Conservation (phyloP, 2,888 invertebrate species). For the Agapostemon virescens region DNA sequence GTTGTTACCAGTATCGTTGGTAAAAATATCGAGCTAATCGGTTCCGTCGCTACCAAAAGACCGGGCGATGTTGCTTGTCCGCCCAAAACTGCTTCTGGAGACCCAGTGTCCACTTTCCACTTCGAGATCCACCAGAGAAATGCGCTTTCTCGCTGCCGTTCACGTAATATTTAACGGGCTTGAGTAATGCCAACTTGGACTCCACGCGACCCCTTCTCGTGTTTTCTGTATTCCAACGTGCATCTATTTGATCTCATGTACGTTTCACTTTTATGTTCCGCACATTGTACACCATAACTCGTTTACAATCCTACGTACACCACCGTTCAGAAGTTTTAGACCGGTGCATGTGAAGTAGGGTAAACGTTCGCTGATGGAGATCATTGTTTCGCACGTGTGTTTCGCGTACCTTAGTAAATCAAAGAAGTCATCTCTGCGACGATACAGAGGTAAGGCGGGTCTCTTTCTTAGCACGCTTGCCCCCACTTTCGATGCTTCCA, state of each 20-base stretch:
- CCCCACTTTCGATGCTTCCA: no score
- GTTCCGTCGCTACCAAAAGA: neutral
- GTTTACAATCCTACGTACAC: neutral
- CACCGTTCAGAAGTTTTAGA: neutral
- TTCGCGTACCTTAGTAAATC: no score
- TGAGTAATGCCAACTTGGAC: conserved; percentile 34
- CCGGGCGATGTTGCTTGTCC: conserved; percentile 2
- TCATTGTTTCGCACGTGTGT: no score
- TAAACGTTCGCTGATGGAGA: no score
- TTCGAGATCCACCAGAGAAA: conserved; percentile 73
- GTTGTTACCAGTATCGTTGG: neutral
- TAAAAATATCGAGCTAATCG: neutral
- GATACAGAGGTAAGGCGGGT: no score
- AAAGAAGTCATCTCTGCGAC: no score
- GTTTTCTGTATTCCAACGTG: neutral
- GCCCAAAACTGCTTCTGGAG: conserved; percentile 12
- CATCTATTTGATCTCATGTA: conserved; percentile 10
- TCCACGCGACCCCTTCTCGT: conserved; percentile 16
- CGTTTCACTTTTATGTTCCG: conserved; percentile 14
- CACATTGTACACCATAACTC: neutral
- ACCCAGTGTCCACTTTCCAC: conserved; percentile 55
- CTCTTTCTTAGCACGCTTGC: no score
- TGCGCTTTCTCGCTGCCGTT: conserved; percentile 74
- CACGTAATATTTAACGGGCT: conserved; percentile 71
- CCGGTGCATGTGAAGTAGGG: no score